Evolutionary conservation across 2,113 vertebrate species (phyloP).

Genomic region (Agapornis roseicollis): DNA sequence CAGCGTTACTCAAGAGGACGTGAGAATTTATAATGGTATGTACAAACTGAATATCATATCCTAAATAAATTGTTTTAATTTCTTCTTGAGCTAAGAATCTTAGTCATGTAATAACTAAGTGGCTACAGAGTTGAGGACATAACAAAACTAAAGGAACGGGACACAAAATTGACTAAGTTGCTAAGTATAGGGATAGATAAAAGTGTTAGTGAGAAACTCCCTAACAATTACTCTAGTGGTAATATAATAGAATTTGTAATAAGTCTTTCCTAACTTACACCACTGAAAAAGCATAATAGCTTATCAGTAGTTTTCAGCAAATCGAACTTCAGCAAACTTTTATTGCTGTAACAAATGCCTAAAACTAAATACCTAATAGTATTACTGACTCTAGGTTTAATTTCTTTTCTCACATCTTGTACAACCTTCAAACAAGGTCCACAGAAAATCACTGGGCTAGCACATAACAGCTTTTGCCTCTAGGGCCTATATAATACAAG

Average conservation of each 20-base stretch:
- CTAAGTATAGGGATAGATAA: not conserved
- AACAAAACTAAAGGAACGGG: not conserved
- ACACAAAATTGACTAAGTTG: not conserved
- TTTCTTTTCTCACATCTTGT: not conserved
- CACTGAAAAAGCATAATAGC: not conserved
- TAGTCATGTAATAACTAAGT: not conserved
- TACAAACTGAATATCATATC: not conserved
- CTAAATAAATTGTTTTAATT: not conserved
- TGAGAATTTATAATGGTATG: constrained; percentile 83
- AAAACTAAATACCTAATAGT: not conserved
- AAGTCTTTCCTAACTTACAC: not conserved
- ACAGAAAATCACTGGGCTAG: not conserved
- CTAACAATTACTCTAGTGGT: not conserved
- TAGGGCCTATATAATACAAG: not conserved
- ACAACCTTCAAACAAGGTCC: not conserved
- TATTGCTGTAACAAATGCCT: not conserved
- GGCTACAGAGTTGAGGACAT: not conserved
- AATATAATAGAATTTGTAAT: not conserved
- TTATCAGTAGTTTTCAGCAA: not conserved
- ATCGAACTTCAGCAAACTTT: too few relatives aligned
- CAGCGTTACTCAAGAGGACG: constrained; percentile 82
- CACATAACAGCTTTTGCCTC: not conserved
- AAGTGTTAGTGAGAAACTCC: not conserved
- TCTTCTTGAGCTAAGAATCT: not conserved
- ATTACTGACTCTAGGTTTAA: not conserved